Base-by-base conservation (phyloP, 2,888 invertebrate species). In the Acheta domesticus region DNA sequence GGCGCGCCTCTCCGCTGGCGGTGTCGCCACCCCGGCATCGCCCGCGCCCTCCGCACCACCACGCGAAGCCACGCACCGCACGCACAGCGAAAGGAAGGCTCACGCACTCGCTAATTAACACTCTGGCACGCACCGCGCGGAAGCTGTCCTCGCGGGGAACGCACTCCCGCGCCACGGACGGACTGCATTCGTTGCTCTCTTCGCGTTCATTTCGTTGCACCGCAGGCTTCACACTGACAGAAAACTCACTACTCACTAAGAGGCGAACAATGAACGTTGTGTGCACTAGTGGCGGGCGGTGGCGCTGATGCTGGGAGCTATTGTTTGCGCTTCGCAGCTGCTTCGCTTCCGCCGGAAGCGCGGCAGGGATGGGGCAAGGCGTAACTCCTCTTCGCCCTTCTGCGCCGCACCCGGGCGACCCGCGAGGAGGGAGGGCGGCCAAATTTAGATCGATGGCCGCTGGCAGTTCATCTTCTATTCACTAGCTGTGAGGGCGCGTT, bases 361-460 rank as follows among this genome's bases (percentile, higher is more conserved):
- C 36, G 36, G 36, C 1, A 36, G 36, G 36, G 36, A 36, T 8
- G 36, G 36, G 36, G 36, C 36, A 8, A 36, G 36, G 36, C 36
- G 36, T 8, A 36, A 36, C 36, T 36, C 36, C 36, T 36, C 36
- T 36, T 36, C 36, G 36, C 36, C 5, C 36, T 36, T 36, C 36
- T 36, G 36, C 36, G 36, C 36, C 36, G 36, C 36, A 8, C 36
- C 36, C 36, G 36, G 36, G 36, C 36, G 36, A 36, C 36, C 36
- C 36, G 36, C 36, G 36, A 36, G 5, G 36, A 36, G 36, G 36
- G 36, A 1, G 36, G 36, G 62, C 62, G 16, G 5, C 62, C n/a
- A 62, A 62, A 62, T 62, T 62, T 62, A 62, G 62, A 62, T 62
- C 62, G 62, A 62, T 62, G 62, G 62, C 62, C n/a, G 62, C 16